Evolutionary conservation across 2,888 invertebrate species (phyloP), one percentile per base, ranked within the genome.

Genomic region (Chorisops tibialis): DNA sequence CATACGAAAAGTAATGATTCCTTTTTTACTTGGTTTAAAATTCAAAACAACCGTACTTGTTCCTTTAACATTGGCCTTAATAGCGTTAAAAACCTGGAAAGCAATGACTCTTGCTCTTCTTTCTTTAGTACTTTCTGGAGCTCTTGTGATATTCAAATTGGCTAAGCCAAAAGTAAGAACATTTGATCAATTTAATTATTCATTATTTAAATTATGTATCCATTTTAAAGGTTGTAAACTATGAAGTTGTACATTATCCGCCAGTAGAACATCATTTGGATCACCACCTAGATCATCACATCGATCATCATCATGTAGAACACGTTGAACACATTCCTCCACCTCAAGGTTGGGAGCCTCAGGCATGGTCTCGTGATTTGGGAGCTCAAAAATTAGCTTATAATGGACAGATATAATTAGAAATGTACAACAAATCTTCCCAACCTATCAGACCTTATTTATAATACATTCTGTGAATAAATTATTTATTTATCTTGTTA

Each of bases 81-180:
- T 93, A 71, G 93, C 93, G 0, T 80, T 92, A 61, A 92, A 92
- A 78, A 91, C 93, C 14, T 93, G 93, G 93, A 93, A 93, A 76
- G 93, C 93, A 43, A 80, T 92, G 69, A 92, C 93, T 7, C 82
- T 93, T 67, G 92, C 91, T 64, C 85, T 93, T 4, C 83, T 93
- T 64, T 92, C 92, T 2, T 79, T 93, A 72, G 92, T 92, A 21
- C 81, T 92, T 48, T 91, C 92, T 67, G 91, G 89, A 67, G 92
- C 92, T 63, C 83, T 92, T 83, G 83, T 92, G 56, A 88, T 93
- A 75, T 92, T 92, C 81, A 91, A 91, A 79, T 84, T 92, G 74
- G 88, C 91, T 69, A 91, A 91, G 73, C 92, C 92, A 62, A 92
- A 92, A 80, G 87, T 81, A 69, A 69, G 50, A 45, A 18, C 19